A percentile compares a stretch with the other conserved stretches of the same genome.
phyloP scores from a whole-genome alignment of 2,113 vertebrate species.

The Craseonycteris thonglongyai region DNA sequence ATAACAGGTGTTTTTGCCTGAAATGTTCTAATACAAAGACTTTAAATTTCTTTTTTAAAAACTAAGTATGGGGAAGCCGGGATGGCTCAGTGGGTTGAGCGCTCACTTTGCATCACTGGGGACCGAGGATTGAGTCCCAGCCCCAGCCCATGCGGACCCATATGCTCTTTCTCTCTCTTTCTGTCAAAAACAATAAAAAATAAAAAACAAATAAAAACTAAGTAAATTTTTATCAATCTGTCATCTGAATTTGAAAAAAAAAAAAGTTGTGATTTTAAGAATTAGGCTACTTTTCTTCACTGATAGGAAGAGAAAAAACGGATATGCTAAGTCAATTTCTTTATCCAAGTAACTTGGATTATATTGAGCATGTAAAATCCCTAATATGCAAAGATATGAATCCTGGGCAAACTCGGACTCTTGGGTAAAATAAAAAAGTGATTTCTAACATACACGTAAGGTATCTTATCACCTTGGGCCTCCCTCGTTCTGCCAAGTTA shows the following conservation, averaged over 20 bases:
- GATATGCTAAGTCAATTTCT: neutral
- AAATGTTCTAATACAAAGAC: neutral
- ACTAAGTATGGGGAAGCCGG: too few relatives aligned
- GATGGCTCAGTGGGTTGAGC: too few relatives aligned
- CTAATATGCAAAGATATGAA: neutral
- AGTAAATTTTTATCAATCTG: neutral
- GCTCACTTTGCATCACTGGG: too few relatives aligned
- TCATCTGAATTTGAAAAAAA: neutral
- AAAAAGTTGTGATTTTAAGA: neutral
- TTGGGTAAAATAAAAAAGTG: neutral
- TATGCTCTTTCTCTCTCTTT: too few relatives aligned
- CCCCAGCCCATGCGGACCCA: too few relatives aligned
- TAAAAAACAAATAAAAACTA: too few relatives aligned
- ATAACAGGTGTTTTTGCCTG: neutral
- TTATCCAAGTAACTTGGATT: neutral
- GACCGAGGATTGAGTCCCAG: too few relatives aligned
- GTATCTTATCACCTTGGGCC: neutral
- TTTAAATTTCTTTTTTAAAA: neutral
- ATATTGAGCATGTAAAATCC: neutral
- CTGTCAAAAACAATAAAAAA: too few relatives aligned
- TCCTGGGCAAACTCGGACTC: neutral
- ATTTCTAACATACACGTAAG: neutral
- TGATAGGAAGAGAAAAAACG: neutral
- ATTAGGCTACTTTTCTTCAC: neutral
- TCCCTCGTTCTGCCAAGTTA: neutral